A percentile compares a stretch with the other conserved stretches of the same genome.
phyloP scores from a whole-genome alignment of 2,888 invertebrate species.

The Drosophila pseudotalamancana region DNA sequence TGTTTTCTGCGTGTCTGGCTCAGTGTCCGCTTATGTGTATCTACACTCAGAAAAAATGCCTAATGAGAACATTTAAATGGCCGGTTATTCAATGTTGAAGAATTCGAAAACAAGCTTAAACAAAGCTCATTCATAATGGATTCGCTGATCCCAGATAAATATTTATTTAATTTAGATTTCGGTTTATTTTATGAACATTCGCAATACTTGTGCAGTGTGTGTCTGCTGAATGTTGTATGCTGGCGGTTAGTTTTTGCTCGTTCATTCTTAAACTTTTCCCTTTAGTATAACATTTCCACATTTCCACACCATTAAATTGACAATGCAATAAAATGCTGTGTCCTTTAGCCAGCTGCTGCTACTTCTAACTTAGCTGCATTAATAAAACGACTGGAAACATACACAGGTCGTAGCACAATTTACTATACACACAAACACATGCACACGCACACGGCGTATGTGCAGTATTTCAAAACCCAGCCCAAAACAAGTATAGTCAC shows the following conservation, averaged over 20 bases:
- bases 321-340: conserved; percentile 74
- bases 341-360: conserved; percentile 56
- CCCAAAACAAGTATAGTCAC: conserved; percentile 1
- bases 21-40: conserved; percentile 4
- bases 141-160: no score
- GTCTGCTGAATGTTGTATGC: conserved; percentile 12
- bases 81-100: no score
- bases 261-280: conserved; percentile 23
- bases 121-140: no score
- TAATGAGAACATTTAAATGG: no score
- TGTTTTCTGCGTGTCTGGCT: conserved; percentile 34
- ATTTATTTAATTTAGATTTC: no score
- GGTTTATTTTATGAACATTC: no score
- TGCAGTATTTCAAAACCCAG: conserved; percentile 21
- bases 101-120: no score
- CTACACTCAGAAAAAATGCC: not conserved
- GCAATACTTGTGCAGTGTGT: conserved; percentile 1
- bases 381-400: conserved; percentile 52
- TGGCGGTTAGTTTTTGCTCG: conserved; percentile 38
- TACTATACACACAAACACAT: not conserved
- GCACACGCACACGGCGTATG: conserved; percentile 22
- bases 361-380: conserved; percentile 44
- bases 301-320: conserved; percentile 81
- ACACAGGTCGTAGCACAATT: conserved; percentile 21
- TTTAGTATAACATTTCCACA: conserved; percentile 60